Conservation (phyloP, 2,888 invertebrate genomes). For the Lasioglossum calceatum region DNA sequence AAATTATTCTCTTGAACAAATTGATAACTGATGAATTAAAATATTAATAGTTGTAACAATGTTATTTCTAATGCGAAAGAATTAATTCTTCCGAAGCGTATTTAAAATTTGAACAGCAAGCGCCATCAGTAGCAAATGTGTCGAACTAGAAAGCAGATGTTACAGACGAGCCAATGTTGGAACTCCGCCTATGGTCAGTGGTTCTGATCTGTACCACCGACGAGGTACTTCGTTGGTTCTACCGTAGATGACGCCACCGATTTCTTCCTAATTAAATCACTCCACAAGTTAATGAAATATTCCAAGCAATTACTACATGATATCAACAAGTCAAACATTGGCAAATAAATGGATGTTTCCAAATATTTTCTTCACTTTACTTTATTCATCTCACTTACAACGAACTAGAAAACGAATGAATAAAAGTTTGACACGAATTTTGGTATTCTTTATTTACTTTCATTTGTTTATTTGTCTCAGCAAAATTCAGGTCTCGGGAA, state of each 20-base stretch:
- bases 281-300: no score
- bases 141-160: neutral
- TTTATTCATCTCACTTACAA: neutral
- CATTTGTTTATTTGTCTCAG: constrained; percentile 7
- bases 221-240: neutral
- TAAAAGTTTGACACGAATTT: neutral
- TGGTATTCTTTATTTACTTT: neutral
- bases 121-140: neutral
- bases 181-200: no score
- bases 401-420: neutral
- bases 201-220: no score
- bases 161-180: neutral
- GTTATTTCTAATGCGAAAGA: neutral
- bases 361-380: no score
- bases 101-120: neutral
- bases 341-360: no score
- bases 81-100: neutral
- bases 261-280: neutral
- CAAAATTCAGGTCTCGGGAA: neutral
- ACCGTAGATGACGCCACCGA: neutral
- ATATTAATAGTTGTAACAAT: neutral
- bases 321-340: no score
- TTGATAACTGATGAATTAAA: neutral
- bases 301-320: neutral
- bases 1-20: neutral